Evolutionary conservation across 2,113 vertebrate species (phyloP).

Genomic region (Cryptotis parvus): DNA sequence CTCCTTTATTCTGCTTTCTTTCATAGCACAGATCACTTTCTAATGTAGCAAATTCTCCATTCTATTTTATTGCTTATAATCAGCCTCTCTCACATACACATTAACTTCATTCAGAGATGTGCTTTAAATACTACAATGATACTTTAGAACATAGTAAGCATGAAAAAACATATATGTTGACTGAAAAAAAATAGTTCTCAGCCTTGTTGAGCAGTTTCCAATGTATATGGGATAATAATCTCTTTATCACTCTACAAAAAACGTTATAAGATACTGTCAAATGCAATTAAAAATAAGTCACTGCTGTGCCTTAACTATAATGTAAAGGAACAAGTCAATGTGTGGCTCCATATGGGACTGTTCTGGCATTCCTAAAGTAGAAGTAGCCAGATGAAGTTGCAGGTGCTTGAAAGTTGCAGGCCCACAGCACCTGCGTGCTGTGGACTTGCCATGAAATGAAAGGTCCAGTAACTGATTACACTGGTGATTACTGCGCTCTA

Average conservation of each 20-base stretch:
- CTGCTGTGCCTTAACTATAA: not conserved
- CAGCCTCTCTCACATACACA: too few species aligned
- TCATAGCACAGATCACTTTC: too few species aligned
- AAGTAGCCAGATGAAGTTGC: slow-evolving; percentile 2
- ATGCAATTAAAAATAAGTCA: not conserved
- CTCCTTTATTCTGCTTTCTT: too few species aligned
- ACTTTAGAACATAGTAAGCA: not conserved
- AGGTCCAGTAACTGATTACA: not conserved
- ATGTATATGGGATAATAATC: not conserved
- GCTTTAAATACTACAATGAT: not conserved
- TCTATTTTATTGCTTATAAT: too few species aligned
- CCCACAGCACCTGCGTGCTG: not conserved
- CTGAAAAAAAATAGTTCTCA: not conserved
- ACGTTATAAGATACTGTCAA: not conserved
- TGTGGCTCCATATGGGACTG: not conserved
- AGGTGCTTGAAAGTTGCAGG: too few species aligned
- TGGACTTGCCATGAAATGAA: not conserved
- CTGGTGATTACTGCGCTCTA: not conserved
- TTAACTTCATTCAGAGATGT: not conserved
- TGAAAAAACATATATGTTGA: not conserved
- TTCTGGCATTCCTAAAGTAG: slow-evolving; percentile 10
- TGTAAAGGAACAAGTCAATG: not conserved
- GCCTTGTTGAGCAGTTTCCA: not conserved
- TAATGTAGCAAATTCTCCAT: too few species aligned
- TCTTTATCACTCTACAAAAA: not conserved